phyloP scores from a whole-genome alignment of 2,797 vertebrate species.

The Graptemys geographica region DNA sequence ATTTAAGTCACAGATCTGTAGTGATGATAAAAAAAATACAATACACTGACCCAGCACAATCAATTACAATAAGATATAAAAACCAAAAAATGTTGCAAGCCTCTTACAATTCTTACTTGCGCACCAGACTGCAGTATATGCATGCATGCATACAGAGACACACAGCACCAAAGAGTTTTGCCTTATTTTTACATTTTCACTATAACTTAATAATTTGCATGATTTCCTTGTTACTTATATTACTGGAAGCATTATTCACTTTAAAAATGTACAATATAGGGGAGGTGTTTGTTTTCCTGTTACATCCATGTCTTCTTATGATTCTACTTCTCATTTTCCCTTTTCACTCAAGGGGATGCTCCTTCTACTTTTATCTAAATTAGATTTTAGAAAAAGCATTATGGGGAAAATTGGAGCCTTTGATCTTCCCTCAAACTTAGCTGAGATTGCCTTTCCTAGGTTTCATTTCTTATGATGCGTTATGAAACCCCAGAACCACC shows the following conservation, averaged over 20 bases:
- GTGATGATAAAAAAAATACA: not conserved
- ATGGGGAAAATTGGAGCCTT: conserved; percentile 13
- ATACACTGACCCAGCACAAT: not conserved
- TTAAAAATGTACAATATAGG: not conserved
- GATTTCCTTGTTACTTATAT: not conserved
- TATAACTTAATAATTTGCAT: not conserved
- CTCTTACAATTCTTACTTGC: not conserved
- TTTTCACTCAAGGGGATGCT: not conserved
- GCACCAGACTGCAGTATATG: not conserved
- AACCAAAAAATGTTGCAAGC: not conserved
- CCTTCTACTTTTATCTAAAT: conserved; percentile 11
- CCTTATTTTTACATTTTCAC: not conserved
- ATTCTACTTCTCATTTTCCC: not conserved
- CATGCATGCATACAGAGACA: not conserved
- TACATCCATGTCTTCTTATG: not conserved
- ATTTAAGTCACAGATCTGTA: not conserved
- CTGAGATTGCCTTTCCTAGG: not conserved
- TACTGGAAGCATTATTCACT: not conserved
- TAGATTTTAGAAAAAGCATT: conserved; percentile 6
- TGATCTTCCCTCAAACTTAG: conserved; percentile 17
- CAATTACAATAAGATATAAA: not conserved
- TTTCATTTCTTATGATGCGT: conserved; percentile 30
- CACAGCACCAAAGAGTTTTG: not conserved
- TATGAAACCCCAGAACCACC: conserved; percentile 21
- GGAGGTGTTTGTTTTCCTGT: not conserved